These are phyloP conservation scores for Tringa solitaria DNA, from an alignment of 2,113 vertebrate genomes.

Conservation along the genomic window DNA sequence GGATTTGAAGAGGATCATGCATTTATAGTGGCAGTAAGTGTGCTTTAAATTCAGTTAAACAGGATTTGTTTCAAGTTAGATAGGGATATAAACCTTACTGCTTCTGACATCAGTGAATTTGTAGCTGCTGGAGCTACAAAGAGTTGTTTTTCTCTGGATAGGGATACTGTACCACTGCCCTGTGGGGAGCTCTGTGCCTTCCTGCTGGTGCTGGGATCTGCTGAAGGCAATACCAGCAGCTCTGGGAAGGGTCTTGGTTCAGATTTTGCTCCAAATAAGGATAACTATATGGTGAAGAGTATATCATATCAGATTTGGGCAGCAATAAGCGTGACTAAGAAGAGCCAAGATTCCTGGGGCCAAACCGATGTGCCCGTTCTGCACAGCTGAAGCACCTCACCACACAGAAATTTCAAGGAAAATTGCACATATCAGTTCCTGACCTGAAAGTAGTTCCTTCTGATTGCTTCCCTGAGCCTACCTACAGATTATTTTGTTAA, in stretches of 20 bases:
- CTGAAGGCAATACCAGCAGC: background rate
- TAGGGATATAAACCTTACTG: background rate
- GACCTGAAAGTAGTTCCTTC: background rate
- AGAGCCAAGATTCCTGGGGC: background rate
- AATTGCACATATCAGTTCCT: background rate
- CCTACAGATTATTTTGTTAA: background rate
- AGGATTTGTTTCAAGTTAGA: constrained; percentile 30
- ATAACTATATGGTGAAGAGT: background rate
- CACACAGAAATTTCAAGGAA: background rate
- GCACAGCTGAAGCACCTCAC: background rate
- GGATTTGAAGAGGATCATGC: constrained; percentile 42
- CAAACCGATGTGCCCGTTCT: background rate
- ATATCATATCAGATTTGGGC: background rate
- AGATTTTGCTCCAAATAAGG: background rate
- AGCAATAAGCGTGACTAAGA: background rate
- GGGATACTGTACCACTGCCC: fast-evolving
- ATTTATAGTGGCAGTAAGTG: background rate
- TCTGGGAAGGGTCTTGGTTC: background rate
- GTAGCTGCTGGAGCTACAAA: background rate
- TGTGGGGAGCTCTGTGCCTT: background rate
- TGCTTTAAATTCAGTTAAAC: constrained; percentile 39
- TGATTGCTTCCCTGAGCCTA: background rate
- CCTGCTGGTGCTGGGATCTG: background rate
- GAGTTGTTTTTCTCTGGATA: background rate
- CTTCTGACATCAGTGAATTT: background rate